These are phyloP conservation scores for Odontothrips loti DNA, from an alignment of 2,888 invertebrate species.

Conservation along the genomic window DNA sequence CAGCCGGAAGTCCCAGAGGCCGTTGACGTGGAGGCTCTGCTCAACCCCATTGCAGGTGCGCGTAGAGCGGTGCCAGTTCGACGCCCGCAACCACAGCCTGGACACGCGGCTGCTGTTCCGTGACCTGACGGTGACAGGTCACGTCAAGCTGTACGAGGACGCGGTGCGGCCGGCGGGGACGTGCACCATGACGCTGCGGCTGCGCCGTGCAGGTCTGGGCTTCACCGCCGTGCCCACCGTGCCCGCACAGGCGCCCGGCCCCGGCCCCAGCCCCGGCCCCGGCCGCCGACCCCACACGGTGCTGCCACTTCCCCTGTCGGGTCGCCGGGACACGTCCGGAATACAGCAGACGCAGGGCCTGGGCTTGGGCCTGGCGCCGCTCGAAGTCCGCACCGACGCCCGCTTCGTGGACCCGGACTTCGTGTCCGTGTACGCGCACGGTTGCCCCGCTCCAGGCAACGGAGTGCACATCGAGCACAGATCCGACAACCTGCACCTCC, in stretches of 20 bases:
- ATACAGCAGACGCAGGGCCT: constrained; percentile 10
- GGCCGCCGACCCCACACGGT: constrained; percentile 55
- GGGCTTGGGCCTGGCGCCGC: constrained; percentile 33
- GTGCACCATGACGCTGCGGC: constrained; percentile 73
- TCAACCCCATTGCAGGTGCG: constrained; percentile 42
- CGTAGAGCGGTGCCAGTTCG: constrained; percentile 71
- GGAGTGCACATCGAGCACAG: constrained; percentile 29
- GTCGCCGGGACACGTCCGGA: constrained; percentile 76
- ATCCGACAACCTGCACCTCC: constrained; percentile 31
- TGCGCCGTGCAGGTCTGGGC: constrained; percentile 71
- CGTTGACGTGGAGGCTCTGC: background rate
- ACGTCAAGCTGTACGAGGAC: constrained; percentile 44
- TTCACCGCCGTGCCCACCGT: constrained; percentile 50
- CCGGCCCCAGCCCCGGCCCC: constrained; percentile 32
- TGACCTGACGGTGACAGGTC: constrained; percentile 73
- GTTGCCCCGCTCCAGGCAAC: constrained; percentile 56
- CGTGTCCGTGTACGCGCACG: constrained; percentile 79
- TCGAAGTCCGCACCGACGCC: constrained; percentile 43
- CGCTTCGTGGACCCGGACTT: constrained; percentile 81
- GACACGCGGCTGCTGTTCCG: constrained; percentile 73
- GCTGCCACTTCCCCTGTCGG: constrained; percentile 79
- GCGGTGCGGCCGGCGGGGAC: constrained; percentile 48
- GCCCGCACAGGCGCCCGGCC: constrained; percentile 31
- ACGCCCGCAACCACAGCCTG: constrained; percentile 67
- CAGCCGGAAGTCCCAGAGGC: too few relatives aligned